These are phyloP conservation scores for Glaucopsyche alexis DNA, from an alignment of 2,888 invertebrate genomes.

Conservation along the genomic window DNA sequence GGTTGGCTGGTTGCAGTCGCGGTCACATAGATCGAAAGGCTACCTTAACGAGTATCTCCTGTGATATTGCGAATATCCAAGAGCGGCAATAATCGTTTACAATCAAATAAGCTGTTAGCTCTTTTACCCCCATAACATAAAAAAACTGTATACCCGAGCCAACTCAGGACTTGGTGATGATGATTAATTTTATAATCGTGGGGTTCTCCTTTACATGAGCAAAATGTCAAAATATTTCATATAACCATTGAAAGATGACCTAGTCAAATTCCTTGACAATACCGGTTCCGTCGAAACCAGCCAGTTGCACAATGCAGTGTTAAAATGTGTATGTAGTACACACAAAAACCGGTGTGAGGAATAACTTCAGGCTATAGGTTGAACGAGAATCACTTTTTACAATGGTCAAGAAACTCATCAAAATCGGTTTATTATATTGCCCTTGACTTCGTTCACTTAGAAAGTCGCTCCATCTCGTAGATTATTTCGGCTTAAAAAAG, in stretches of 20 bases:
- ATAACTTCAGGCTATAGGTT: background rate
- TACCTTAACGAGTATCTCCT: no score
- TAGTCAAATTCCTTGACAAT: background rate
- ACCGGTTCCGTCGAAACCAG: background rate
- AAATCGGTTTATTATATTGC: background rate
- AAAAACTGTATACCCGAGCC: no score
- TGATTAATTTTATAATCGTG: no score
- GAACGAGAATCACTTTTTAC: background rate
- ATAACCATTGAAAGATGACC: background rate
- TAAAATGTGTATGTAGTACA: background rate
- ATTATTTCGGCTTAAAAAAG: background rate
- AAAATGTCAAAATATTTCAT: no score
- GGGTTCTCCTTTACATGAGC: no score
- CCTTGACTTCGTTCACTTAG: background rate
- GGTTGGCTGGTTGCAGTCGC: no score
- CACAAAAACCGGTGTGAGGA: constrained; percentile 2
- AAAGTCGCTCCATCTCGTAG: background rate
- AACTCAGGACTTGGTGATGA: no score
- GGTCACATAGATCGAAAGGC: no score
- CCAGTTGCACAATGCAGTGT: background rate
- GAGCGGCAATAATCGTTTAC: no score
- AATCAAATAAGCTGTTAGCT: no score
- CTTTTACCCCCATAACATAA: no score
- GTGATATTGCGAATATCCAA: no score
- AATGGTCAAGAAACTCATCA: background rate